Conservation (phyloP, 1,140 invertebrate species). For the Bombus cullumanus region DNA sequence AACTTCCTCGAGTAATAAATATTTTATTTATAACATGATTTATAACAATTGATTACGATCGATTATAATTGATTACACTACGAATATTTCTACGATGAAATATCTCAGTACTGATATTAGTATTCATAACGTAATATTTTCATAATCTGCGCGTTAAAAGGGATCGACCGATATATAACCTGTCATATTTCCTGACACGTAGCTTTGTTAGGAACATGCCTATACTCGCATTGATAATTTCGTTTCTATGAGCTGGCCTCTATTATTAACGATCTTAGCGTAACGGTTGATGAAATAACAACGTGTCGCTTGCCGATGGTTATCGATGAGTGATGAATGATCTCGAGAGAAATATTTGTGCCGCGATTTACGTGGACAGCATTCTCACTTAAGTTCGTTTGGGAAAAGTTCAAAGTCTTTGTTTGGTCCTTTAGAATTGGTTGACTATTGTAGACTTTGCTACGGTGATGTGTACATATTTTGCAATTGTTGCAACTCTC, state of each 20-base stretch:
- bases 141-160: background rate
- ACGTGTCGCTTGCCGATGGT: slow-evolving; percentile 52
- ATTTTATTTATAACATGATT: too few relatives aligned
- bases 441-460: background rate
- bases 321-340: slow-evolving; percentile 20
- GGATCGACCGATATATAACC: background rate
- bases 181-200: background rate
- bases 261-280: slow-evolving; percentile 52
- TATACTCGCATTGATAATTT: slow-evolving; percentile 41
- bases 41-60: too few relatives aligned
- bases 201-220: background rate
- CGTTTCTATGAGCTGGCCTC: slow-evolving; percentile 66
- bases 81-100: background rate
- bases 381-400: background rate
- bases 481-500: background rate
- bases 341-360: background rate
- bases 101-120: background rate
- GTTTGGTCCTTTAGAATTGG: background rate
- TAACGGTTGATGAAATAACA: slow-evolving; percentile 31
- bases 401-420: too few relatives aligned
- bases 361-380: background rate
- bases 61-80: too few relatives aligned
- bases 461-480: background rate
- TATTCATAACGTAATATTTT: background rate
- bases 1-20: too few relatives aligned